Base-by-base conservation (phyloP, 2,888 invertebrate species). In the Leucophora obtusa region DNA sequence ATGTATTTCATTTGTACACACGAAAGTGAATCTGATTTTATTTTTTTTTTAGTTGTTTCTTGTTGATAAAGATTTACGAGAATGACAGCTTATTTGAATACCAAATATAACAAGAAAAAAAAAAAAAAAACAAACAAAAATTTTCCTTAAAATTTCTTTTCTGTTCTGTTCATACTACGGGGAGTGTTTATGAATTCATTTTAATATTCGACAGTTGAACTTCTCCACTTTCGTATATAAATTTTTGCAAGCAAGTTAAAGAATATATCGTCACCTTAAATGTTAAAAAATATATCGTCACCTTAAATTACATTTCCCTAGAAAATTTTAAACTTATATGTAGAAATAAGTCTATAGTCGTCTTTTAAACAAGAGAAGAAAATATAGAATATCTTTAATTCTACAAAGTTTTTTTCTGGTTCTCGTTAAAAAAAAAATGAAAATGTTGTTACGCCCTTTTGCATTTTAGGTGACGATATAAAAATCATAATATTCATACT, bases 61-160 rank as follows among this genome's bases (percentile, higher is more conserved):
- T 51, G 21, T 38, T 59, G 65, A 65, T 59, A 58, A 69, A 59
- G 59, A 79, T 65, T 73, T 65, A 38, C 58, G 35, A 70, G 59
- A 65, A 18, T 75, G 66, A 71, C 71, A 75, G 54, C 66, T 59
- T 63, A 65, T 79, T 73, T 65, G 58, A 59, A 69, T 53, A 69
- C 21, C 38, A 63, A 35, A n/a, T 54, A n/a, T 7, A 43, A 63
- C 7, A 11, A 5, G 28, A 21, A 15, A 21, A 7, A 24, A 7
- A 7, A 21, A 24, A 56, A 21, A 15, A 21, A 7, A 24, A 7
- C 2, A 21, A 24, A 56, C 7, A 56, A 33, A 47, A 47, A 2
- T 47, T 47, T n/a, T n/a, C 1, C 24, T 24, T 8, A n/a, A 21
- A 7, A 21, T 53, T 28, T 35, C 35, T 17, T 3, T 59, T 59